Conservation (phyloP, 2,888 invertebrate species). For the Zeuzera pyrina region DNA sequence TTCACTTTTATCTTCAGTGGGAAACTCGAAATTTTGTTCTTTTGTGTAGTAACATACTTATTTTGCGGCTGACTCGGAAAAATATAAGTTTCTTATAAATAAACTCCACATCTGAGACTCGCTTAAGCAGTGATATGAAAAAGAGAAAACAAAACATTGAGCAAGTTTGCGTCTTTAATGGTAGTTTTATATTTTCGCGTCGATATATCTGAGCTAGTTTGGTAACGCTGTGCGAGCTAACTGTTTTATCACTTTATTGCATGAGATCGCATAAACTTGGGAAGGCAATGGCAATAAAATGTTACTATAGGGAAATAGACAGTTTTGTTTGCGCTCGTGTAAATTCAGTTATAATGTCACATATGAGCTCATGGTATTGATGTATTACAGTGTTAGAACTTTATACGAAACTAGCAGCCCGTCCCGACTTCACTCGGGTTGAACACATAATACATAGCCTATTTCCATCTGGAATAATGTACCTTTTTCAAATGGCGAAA, state of each 20-base stretch:
- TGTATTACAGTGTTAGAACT: too few species aligned
- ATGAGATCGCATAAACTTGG: constrained; percentile 63
- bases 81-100: too few species aligned
- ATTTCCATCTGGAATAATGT: too few species aligned
- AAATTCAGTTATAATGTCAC: constrained; percentile 4
- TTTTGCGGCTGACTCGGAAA: too few species aligned
- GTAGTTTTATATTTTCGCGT: constrained; percentile 62
- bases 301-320: constrained; percentile 40
- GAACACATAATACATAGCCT: too few species aligned
- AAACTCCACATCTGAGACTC: neutral
- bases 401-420: too few species aligned
- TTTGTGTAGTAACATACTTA: too few species aligned
- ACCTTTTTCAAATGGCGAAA: too few species aligned
- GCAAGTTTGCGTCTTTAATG: constrained; percentile 60
- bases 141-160: constrained; percentile 55
- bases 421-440: too few species aligned
- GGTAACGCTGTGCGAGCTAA: constrained; percentile 56
- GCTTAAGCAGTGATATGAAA: constrained; percentile 25
- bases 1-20: too few species aligned
- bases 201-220: constrained; percentile 58
- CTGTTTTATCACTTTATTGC: constrained; percentile 72
- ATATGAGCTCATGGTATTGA: too few species aligned
- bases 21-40: too few species aligned
- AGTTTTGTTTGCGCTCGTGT: constrained; percentile 20
- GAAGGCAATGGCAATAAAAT: constrained; percentile 54